Base-by-base conservation (phyloP, 2,888 invertebrate species). In the Anagyrus pseudococci region DNA sequence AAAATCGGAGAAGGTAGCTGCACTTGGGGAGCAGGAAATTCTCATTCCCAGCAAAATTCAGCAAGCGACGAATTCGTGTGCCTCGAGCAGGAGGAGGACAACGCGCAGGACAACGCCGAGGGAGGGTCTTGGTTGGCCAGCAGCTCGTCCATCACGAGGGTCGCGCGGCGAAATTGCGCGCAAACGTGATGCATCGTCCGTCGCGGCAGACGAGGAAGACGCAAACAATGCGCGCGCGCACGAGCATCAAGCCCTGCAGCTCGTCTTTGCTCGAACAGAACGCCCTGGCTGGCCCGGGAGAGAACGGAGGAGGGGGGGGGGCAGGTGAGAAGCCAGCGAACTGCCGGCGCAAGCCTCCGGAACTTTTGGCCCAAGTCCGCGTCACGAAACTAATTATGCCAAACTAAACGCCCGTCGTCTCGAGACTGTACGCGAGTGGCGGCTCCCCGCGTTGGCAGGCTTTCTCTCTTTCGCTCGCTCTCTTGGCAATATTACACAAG, bases 371-470 rank as follows among this genome's bases (percentile, higher is more conserved):
- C 22, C 19, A 58, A 64, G 52, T 44, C 29, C 10, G 48, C 13
- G 49, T 4, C 25, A 54, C 22, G 64, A 61, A 65, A 65, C 61
- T 65, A 65, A 65, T 61, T 65, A 61, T 41, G 55, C 49, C 50
- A 61, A 58, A 58, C 50, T 58, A 65, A 61, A 53, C 44, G 58
- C 13, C 55, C n/a, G n/a, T n/a, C n/a, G n/a, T n/a, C n/a, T n/a
- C n/a, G n/a, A n/a, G n/a, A n/a, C n/a, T n/a, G 55, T 57, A 15
- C 37, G 43, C 52, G 37, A 23, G 33, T 37, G 19, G 43, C 20
- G 22, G 20, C n/a, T n/a, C n/a, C n/a, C n/a, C n/a, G 13, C 4
- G 53, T 40, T 4, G 8, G 7, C 41, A 41, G 17, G 22, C n/a
- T 8, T 19, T 1, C 25, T 1, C 47, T 44, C 54, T 20, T 22